Evolutionary conservation across 2,888 invertebrate species (phyloP), one percentile per base, ranked within the genome.

Genomic region (Eutolmus rufibarbis): DNA sequence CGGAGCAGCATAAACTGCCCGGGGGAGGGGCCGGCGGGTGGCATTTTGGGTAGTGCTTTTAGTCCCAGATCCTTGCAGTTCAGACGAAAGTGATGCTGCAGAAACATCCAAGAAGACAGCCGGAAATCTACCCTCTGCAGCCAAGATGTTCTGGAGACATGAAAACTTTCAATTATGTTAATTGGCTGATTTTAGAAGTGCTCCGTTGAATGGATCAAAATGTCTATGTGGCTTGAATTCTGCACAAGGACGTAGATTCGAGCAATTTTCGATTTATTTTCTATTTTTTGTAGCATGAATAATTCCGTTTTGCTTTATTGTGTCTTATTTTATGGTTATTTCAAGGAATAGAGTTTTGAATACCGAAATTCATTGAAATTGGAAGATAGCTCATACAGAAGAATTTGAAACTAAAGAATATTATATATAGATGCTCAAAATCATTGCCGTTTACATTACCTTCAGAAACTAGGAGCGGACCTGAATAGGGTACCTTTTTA

Each of bases 141-240:
- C n/a, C 76, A 76, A 76, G 76, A 76, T 19, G 19, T 76, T 51
- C 31, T 34, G n/a, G 56, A 28, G 51, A 82, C 57, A 57, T 40
- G 56, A 46, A 46, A 82, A 57, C 66, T 82, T 81, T 57, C 82
- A 82, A 82, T 82, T 82, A 82, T 82, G 82, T 56, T 82, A 82
- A 82, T 82, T 82, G 66, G 34, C 57, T 82, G 82, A 37, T 56
- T 82, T 82, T 34, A 66, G 37, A 66, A 57, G 66, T 5, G 5
- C 66, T 82, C 37, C 14, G 8, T 56, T 46, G 81, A 81, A 51
- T 66, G 23, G 66, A 66, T 66, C 66, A 66, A 23, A 66, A 66
- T 66, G 66, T 66, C 66, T 66, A 28, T 66, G 66, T 19, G 66
- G 56, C 19, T 19, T 56, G 56, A 56, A n/a, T 19, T 19, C 28